A percentile compares a stretch with the other conserved stretches of the same genome.
phyloP scores from a whole-genome alignment of 1,140 invertebrate genomes.

The Lordiphosa stackelbergi region DNA sequence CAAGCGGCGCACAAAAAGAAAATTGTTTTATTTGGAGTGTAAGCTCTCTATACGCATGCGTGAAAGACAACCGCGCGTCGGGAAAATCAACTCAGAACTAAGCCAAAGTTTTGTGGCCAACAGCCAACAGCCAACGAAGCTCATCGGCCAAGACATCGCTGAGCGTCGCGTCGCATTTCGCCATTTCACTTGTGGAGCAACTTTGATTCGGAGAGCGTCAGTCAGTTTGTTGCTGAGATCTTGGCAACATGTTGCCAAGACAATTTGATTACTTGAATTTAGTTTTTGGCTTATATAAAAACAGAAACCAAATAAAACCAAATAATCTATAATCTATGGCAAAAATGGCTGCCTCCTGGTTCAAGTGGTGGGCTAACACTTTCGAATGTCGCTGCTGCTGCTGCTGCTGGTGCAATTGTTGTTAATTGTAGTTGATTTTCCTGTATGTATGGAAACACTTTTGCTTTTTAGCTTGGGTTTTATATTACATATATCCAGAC shows the following conservation, averaged over 20 bases:
- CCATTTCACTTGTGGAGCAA: slow-evolving; percentile 43
- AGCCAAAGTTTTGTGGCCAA: slow-evolving; percentile 52
- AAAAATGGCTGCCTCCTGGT: slow-evolving; percentile 52
- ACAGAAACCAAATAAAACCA: slow-evolving; percentile 28
- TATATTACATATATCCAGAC: slow-evolving; percentile 37
- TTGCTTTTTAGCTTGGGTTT: slow-evolving; percentile 48
- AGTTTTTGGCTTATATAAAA: slow-evolving; percentile 41
- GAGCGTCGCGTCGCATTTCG: slow-evolving; percentile 19
- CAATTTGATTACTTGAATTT: slow-evolving; percentile 39
- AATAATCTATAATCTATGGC: slow-evolving; percentile 70
- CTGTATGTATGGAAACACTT: slow-evolving; percentile 55
- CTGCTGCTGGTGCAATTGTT: slow-evolving; percentile 59
- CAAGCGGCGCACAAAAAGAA: slow-evolving; percentile 47
- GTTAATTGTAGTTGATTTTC: slow-evolving; percentile 74
- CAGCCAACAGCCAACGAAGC: slow-evolving; percentile 25
- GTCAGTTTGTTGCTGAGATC: slow-evolving; percentile 22
- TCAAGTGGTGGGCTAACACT: slow-evolving; percentile 52
- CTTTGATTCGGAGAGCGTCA: slow-evolving; percentile 9
- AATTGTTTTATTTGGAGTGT: slow-evolving; percentile 32
- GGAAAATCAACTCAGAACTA: slow-evolving; percentile 72
- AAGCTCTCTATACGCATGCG: slow-evolving; percentile 27
- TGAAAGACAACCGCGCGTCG: slow-evolving; percentile 56
- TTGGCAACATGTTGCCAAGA: slow-evolving; percentile 51
- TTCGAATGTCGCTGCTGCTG: slow-evolving; percentile 49
- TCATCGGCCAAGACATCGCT: slow-evolving; percentile 19